Conservation (phyloP, 2,113 vertebrate genomes). For the Serilophus lunatus region DNA sequence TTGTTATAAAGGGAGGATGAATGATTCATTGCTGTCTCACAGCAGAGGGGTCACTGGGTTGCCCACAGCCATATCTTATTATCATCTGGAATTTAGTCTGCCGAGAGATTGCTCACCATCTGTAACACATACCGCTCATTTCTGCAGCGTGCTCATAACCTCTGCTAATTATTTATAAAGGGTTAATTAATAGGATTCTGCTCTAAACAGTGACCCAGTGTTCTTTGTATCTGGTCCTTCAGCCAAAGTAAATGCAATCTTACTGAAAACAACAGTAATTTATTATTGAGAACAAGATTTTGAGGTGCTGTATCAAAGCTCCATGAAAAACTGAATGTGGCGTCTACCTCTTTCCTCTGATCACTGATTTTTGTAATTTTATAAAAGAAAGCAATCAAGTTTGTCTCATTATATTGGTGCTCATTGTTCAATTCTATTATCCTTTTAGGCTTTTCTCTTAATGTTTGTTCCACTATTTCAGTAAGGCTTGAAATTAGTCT, state of each 20-base stretch:
- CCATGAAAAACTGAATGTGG: not conserved
- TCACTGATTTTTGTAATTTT: slow-evolving; percentile 33
- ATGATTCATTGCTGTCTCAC: slow-evolving; percentile 13
- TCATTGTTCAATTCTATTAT: slow-evolving; percentile 40
- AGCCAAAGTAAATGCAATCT: not conserved
- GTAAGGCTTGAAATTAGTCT: slow-evolving; percentile 50
- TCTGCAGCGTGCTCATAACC: not conserved
- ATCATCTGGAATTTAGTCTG: not conserved
- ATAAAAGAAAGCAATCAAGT: slow-evolving; percentile 45
- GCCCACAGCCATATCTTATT: not conserved
- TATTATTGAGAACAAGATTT: not conserved
- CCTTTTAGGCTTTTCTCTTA: slow-evolving; percentile 40
- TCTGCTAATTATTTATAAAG: slow-evolving; percentile 57
- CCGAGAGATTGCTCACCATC: not conserved
- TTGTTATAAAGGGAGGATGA: not conserved
- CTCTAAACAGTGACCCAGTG: not conserved
- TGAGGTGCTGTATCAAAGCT: slow-evolving; percentile 20
- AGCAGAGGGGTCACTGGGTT: not conserved
- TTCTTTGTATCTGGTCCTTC: slow-evolving; percentile 37
- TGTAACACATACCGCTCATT: not conserved
- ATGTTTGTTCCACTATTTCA: slow-evolving; percentile 46
- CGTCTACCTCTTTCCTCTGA: not conserved
- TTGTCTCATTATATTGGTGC: slow-evolving; percentile 32
- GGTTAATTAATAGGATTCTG: slow-evolving; percentile 52
- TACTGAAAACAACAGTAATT: not conserved